Evolutionary conservation across 2,888 invertebrate species (phyloP).

Genomic region (Gastrophysa polygoni): DNA sequence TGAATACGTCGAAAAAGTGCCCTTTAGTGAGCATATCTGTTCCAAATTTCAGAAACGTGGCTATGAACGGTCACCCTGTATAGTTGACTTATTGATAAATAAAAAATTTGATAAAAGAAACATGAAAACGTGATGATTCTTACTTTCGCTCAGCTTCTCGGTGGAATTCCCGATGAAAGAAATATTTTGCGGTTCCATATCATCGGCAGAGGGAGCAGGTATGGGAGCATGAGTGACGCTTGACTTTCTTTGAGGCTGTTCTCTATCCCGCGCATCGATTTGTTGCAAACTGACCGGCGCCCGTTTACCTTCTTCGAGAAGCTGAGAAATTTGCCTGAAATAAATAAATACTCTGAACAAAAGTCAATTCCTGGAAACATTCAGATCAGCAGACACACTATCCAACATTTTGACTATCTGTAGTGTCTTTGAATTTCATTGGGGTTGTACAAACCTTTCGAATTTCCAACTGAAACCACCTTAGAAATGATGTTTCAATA

Average conservation of each 20-base stretch:
- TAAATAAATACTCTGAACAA: neutral
- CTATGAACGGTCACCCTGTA: no score
- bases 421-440: no score
- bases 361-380: no score
- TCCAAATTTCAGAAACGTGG: no score
- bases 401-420: no score
- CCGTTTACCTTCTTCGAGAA: slow-evolving; percentile 53
- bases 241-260: slow-evolving; percentile 49
- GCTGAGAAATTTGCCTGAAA: slow-evolving; percentile 61
- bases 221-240: slow-evolving; percentile 64
- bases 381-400: no score
- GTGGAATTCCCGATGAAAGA: slow-evolving; percentile 83
- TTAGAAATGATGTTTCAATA: no score
- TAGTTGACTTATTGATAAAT: no score
- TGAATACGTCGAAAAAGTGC: no score
- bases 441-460: no score
- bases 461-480: no score
- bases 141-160: slow-evolving; percentile 56
- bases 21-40: no score
- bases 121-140: neutral
- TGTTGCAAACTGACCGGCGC: slow-evolving; percentile 63
- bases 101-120: neutral
- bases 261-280: slow-evolving; percentile 49
- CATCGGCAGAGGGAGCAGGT: slow-evolving; percentile 75
- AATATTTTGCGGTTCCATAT: slow-evolving; percentile 93